Conservation (phyloP, 2,797 vertebrate genomes). For the Coilia nasus region DNA sequence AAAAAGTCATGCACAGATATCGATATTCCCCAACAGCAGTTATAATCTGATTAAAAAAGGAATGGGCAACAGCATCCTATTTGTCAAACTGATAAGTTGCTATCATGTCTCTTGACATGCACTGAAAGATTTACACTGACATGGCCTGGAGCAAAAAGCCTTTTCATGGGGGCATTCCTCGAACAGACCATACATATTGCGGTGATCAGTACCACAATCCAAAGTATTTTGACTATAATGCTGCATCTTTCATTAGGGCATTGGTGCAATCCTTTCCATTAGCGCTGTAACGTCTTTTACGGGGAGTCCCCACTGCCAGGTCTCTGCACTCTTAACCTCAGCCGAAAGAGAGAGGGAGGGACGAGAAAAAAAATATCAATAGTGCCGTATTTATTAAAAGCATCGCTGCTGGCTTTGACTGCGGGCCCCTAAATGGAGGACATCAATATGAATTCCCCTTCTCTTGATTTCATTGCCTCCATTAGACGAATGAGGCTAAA, state of each 20-base stretch:
- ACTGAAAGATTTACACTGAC: neutral
- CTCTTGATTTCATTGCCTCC: conserved; percentile 64
- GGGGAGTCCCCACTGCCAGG: conserved; percentile 10
- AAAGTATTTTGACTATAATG: neutral
- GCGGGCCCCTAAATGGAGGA: conserved; percentile 42
- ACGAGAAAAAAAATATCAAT: conserved; percentile 41
- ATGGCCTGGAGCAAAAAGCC: neutral
- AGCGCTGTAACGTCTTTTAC: neutral
- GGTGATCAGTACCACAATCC: neutral
- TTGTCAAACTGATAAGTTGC: neutral
- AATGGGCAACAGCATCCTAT: neutral
- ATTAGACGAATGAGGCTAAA: conserved; percentile 68
- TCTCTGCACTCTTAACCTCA: conserved; percentile 25
- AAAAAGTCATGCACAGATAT: neutral
- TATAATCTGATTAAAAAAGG: neutral
- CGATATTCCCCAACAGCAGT: neutral
- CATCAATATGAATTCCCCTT: conserved; percentile 58
- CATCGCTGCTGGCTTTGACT: conserved; percentile 39
- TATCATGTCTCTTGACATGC: neutral
- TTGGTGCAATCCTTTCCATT: conserved; percentile 7
- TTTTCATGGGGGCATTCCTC: neutral
- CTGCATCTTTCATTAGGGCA: neutral
- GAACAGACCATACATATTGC: neutral
- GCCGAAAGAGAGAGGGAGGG: conserved; percentile 21
- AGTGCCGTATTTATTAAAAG: conserved; percentile 48